Conservation (phyloP, 1,140 invertebrate genomes). For the Drosophila mayri region DNA sequence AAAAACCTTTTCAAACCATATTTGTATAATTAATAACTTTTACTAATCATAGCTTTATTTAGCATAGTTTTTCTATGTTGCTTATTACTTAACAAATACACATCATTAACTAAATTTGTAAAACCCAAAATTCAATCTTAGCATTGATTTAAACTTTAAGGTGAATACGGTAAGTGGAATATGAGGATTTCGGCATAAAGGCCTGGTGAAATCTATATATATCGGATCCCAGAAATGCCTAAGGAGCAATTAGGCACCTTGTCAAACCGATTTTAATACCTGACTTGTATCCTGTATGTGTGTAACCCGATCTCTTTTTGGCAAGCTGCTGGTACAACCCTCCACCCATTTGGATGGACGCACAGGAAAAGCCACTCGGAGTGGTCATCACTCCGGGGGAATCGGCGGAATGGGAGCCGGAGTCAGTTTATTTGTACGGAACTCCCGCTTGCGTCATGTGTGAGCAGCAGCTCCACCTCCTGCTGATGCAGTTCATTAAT, state of each 20-base stretch:
- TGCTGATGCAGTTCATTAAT: conserved; percentile 78
- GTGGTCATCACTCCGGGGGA: conserved; percentile 47
- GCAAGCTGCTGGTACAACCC: conserved; percentile 56
- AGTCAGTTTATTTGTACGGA: conserved; percentile 48
- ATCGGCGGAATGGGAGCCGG: not conserved
- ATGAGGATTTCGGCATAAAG: not conserved
- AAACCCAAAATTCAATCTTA: not conserved
- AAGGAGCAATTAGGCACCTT: not conserved
- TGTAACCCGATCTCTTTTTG: not conserved
- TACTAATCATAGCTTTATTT: not conserved
- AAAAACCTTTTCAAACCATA: not conserved
- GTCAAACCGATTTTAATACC: too few species aligned
- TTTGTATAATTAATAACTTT: not conserved
- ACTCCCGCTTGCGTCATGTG: conserved; percentile 67
- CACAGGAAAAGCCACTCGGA: conserved; percentile 32
- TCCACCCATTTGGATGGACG: conserved; percentile 23
- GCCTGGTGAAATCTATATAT: not conserved
- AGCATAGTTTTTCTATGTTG: not conserved
- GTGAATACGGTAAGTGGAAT: not conserved
- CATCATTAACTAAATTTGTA: not conserved
- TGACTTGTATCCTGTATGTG: not conserved
- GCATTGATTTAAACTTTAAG: not conserved
- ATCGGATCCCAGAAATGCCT: not conserved
- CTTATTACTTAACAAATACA: not conserved
- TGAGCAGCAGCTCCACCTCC: conserved; percentile 29